Percentiles rank a stretch among this genome's conserved stretches.
Conservation (phyloP, 2,797 vertebrate genomes). For the Rhabdomys pumilio region DNA sequence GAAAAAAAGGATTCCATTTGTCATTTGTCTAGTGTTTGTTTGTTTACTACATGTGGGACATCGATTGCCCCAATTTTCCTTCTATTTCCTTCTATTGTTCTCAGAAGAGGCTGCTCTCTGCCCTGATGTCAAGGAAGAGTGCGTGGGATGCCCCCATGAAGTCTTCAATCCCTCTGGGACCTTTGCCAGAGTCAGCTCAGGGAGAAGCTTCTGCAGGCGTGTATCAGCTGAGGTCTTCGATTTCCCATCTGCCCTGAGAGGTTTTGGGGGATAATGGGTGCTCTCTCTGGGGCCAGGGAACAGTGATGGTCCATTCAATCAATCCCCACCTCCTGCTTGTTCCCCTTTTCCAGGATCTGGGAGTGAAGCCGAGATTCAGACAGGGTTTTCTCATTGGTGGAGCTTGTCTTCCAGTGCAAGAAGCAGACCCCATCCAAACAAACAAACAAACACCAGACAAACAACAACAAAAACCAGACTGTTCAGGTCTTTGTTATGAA, state of each 20-base stretch:
- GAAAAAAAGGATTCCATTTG: not conserved
- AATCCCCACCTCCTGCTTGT: not conserved
- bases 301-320: not conserved
- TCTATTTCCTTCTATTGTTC: not conserved
- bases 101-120: not conserved
- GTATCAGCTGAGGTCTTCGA: not conserved
- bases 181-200: not conserved
- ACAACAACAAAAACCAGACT: not conserved
- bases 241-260: not conserved
- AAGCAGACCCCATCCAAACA: not conserved
- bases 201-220: not conserved
- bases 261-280: not conserved
- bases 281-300: not conserved
- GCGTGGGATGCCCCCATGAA: not conserved
- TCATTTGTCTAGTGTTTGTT: not conserved
- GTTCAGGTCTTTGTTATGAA: not conserved
- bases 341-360: not conserved
- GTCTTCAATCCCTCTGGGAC: not conserved
- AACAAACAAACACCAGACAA: not conserved
- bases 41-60: not conserved
- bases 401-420: not conserved
- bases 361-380: not conserved
- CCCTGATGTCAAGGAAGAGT: not conserved
- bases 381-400: not conserved
- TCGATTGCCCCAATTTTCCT: not conserved